Percentiles rank a stretch among this genome's conserved stretches.
Evolutionary conservation across 1,140 invertebrate genomes (phyloP).

Genomic region (Euura lappo): DNA sequence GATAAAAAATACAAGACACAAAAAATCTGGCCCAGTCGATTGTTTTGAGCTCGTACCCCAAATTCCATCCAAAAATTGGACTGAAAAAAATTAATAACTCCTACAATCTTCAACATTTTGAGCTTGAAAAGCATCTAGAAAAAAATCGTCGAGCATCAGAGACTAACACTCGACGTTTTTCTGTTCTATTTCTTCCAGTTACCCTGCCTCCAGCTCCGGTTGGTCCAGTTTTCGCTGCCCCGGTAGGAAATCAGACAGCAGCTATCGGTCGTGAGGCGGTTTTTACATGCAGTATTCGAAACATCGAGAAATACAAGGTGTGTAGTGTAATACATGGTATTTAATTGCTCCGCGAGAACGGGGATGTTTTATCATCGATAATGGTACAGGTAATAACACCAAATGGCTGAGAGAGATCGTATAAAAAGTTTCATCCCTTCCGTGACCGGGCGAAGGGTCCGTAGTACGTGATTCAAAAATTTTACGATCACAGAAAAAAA

Average conservation of each 20-base stretch:
- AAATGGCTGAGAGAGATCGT: not conserved
- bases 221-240: conserved; percentile 74
- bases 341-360: not conserved
- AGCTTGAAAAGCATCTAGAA: no score
- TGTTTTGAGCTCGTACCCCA: no score
- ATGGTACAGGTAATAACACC: not conserved
- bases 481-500: no score
- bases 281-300: conserved; percentile 78
- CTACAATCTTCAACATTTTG: no score
- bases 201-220: conserved; percentile 29
- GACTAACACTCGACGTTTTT: no score
- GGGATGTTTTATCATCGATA: not conserved
- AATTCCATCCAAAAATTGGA: no score
- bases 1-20: no score
- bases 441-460: no score
- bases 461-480: no score
- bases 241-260: conserved; percentile 80
- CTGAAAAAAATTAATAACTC: no score
- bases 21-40: no score
- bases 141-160: no score
- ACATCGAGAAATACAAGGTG: conserved; percentile 83
- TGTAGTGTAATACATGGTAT: conserved; percentile 29
- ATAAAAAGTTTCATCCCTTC: not conserved
- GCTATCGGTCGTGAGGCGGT: conserved; percentile 79
- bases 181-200: not conserved